Percentiles rank a stretch among this genome's conserved stretches.
These are phyloP conservation scores for Echinarachnius parma DNA, from an alignment of 53 echinoderm and acorn worm genomes.

Conservation along the genomic window DNA sequence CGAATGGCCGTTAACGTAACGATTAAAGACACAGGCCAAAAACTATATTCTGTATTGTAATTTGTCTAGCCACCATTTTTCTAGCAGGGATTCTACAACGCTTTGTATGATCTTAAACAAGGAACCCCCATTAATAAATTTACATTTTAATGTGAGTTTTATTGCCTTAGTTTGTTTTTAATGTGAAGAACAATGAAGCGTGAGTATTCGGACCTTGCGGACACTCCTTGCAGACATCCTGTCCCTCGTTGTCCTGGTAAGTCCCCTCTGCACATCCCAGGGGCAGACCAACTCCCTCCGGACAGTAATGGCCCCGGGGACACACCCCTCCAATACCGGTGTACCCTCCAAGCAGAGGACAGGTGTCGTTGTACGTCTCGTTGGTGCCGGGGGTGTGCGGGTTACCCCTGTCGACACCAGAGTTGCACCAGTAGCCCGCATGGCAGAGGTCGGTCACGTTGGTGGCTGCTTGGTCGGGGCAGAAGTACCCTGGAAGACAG, in stretches of 20 bases:
- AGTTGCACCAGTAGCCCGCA: constrained; percentile 96
- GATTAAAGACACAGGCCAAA: no score
- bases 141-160: no score
- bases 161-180: no score
- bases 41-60: no score
- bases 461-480: constrained; percentile 65
- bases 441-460: constrained; percentile 64
- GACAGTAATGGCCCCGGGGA: constrained; percentile 77
- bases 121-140: no score
- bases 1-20: no score
- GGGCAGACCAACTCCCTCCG: constrained; percentile 75
- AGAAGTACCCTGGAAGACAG: constrained; percentile 89
- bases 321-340: constrained; percentile 94
- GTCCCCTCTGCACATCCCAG: constrained; percentile 77
- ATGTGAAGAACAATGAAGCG: no score
- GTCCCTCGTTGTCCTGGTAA: constrained; percentile 91
- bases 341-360: constrained; percentile 92
- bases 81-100: no score
- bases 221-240: constrained; percentile 68
- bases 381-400: constrained; percentile 76
- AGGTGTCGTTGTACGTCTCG: constrained; percentile 86
- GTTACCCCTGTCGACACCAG: constrained; percentile 82
- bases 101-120: no score
- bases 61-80: no score
- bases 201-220: constrained; percentile 80